Evolutionary conservation across 2,888 invertebrate genomes (phyloP).

Genomic region (Enchytraeus crypticus): DNA sequence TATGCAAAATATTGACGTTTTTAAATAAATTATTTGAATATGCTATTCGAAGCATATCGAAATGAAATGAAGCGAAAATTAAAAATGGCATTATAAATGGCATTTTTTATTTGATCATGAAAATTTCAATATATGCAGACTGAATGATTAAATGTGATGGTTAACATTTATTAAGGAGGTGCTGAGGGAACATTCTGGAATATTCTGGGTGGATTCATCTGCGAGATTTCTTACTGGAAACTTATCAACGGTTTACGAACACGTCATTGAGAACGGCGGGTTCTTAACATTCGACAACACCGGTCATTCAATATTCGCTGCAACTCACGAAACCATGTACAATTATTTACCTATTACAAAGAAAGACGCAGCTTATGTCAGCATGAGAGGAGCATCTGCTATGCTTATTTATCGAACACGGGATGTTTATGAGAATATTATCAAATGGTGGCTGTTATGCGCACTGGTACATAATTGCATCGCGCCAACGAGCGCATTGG

Average conservation of each 20-base stretch:
- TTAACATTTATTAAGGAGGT: conserved; percentile 16
- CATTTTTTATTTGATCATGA: too few relatives aligned
- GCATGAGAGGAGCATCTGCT: conserved; percentile 32
- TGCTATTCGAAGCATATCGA: too few relatives aligned
- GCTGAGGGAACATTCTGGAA: conserved; percentile 10
- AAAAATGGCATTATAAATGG: too few relatives aligned
- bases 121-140: too few relatives aligned
- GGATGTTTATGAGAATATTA: conserved; percentile 32
- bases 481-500: conserved; percentile 33
- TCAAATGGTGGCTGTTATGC: conserved; percentile 43
- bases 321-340: conserved; percentile 40
- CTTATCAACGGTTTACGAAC: neutral
- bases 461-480: conserved; percentile 43
- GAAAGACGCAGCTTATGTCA: conserved; percentile 30
- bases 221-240: conserved; percentile 12
- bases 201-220: conserved; percentile 24
- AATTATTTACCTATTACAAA: conserved; percentile 38
- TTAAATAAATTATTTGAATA: too few relatives aligned
- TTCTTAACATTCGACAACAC: conserved; percentile 7
- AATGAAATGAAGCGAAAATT: too few relatives aligned
- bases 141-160: too few relatives aligned
- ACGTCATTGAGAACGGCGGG: conserved; percentile 7
- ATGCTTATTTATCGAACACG: conserved; percentile 41
- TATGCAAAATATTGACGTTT: too few relatives aligned
- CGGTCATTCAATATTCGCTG: conserved; percentile 30